Conservation (phyloP, 2,797 vertebrate species). For the Triplophysa bombifrons region DNA sequence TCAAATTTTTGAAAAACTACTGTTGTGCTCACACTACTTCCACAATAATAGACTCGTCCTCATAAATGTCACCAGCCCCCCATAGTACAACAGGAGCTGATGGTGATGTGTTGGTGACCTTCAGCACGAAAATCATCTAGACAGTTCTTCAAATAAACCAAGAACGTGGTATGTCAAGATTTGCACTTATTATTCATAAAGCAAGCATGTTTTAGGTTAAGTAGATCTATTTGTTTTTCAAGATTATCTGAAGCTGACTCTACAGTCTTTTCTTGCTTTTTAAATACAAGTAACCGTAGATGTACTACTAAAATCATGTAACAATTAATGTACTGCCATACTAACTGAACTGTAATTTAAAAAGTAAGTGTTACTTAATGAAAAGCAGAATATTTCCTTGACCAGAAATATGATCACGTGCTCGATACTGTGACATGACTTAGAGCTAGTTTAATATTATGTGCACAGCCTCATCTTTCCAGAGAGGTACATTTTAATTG, state of each 20-base stretch:
- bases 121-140: constrained; percentile 11
- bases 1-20: constrained; percentile 1
- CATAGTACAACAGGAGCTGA: not conserved
- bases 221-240: not conserved
- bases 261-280: not conserved
- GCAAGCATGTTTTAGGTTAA: not conserved
- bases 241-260: not conserved
- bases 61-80: constrained; percentile 26
- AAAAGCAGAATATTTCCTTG: not conserved
- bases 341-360: not conserved
- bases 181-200: constrained; percentile 5
- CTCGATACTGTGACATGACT: not conserved
- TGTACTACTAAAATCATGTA: not conserved
- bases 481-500: constrained; percentile 30
- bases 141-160: constrained; percentile 11
- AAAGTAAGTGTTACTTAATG: not conserved
- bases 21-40: constrained; percentile 1
- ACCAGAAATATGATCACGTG: not conserved
- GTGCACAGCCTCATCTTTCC: constrained; percentile 27
- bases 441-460: constrained; percentile 12
- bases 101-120: constrained; percentile 29
- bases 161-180: not conserved
- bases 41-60: not conserved
- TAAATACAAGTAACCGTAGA: not conserved
- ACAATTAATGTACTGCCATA: not conserved